phyloP scores from a whole-genome alignment of 2,888 invertebrate genomes.

The Belgica antarctica region DNA sequence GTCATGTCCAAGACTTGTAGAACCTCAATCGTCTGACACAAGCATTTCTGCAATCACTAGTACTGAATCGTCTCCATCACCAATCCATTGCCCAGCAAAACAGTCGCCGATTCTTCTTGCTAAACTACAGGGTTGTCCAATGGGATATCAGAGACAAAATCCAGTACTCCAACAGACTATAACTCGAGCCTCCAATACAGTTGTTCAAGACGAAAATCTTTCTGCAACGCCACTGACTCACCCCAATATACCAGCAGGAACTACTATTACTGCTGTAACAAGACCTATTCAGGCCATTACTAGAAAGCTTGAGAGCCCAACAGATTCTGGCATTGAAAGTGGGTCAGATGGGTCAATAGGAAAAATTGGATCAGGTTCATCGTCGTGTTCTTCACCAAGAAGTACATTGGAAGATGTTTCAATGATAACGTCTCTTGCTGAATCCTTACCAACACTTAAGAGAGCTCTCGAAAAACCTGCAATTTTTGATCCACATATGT shows the following conservation, averaged over 20 bases:
- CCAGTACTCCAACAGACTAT: constrained; percentile 58
- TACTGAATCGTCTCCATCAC: constrained; percentile 27
- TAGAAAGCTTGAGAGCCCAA: constrained; percentile 85
- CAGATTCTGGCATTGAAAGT: constrained; percentile 90
- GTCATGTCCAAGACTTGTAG: constrained; percentile 72
- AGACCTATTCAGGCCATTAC: constrained; percentile 50
- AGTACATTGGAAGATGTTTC: constrained; percentile 74
- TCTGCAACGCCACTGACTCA: constrained; percentile 58
- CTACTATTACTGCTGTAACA: constrained; percentile 69
- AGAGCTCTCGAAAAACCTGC: constrained; percentile 39
- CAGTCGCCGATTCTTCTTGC: constrained; percentile 69
- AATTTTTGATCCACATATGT: constrained; percentile 41
- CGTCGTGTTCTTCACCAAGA: constrained; percentile 81
- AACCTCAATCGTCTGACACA: constrained; percentile 15
- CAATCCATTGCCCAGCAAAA: constrained; percentile 34
- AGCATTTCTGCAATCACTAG: constrained; percentile 31
- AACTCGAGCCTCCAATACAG: constrained; percentile 55
- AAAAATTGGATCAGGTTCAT: constrained; percentile 56
- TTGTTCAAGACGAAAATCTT: constrained; percentile 60
- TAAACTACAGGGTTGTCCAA: constrained; percentile 72
- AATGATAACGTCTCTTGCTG: constrained; percentile 34
- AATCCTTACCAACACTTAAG: constrained; percentile 29
- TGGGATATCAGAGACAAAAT: constrained; percentile 59
- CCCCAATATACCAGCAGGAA: constrained; percentile 63
- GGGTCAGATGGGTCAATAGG: constrained; percentile 66